phyloP scores from a whole-genome alignment of 2,888 invertebrate genomes.

The Hypomecis atomaria region DNA sequence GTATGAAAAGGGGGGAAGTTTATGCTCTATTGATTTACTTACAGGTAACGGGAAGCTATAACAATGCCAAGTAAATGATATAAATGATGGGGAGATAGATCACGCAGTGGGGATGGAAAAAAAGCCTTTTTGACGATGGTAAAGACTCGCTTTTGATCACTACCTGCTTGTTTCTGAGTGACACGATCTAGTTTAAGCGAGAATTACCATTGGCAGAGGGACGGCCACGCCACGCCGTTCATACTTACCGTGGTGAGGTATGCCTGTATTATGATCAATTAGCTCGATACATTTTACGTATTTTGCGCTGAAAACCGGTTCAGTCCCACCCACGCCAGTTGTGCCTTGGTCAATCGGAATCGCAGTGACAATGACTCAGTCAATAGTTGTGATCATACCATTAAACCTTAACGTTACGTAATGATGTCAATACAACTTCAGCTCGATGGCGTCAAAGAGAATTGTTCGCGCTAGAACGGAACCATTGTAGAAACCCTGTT shows the following conservation, averaged over 20 bases:
- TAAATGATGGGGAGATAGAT: background rate
- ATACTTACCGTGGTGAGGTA: no score
- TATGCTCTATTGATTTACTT: no score
- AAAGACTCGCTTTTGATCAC: no score
- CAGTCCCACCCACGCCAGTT: background rate
- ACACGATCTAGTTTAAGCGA: no score
- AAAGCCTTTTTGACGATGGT: no score
- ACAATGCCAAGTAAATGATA: background rate
- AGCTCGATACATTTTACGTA: no score
- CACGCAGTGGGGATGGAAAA: no score
- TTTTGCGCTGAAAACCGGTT: background rate
- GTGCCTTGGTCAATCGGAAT: slow-evolving; percentile 18
- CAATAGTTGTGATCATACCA: slow-evolving; percentile 30
- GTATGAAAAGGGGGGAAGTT: no score
- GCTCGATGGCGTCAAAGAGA: slow-evolving; percentile 24
- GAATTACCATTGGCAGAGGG: background rate
- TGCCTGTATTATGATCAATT: no score
- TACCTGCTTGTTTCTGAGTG: no score
- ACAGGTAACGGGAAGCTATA: background rate
- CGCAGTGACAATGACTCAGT: slow-evolving; percentile 34
- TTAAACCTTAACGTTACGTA: slow-evolving; percentile 20
- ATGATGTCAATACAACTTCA: slow-evolving; percentile 24
- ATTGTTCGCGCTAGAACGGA: slow-evolving; percentile 49
- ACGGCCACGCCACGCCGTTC: background rate
- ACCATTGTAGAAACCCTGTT: slow-evolving; percentile 71